Evolutionary conservation across 2,888 invertebrate species (phyloP), one percentile per base, ranked within the genome.

Genomic region (Orthonevra nobilis): DNA sequence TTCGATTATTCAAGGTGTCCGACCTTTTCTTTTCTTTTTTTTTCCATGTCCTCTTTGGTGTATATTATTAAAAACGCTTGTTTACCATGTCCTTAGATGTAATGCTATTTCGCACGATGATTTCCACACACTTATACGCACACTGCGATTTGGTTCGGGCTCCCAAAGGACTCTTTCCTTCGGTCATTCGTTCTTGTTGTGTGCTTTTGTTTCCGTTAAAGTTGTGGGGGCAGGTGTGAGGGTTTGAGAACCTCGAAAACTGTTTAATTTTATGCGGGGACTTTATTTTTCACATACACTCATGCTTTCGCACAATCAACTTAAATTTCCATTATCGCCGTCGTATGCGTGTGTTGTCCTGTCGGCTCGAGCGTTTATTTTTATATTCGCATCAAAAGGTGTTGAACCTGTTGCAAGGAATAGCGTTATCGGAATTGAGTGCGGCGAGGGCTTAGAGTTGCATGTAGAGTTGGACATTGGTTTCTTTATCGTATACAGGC

Each of bases 241-340:
- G 23, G 3, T n/a, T 48, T 10, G 10, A 42, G 23, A 56, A 36
- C 42, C 46, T 50, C 30, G 28, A 19, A 70, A 70, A 64, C 70
- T 44, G 70, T 64, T 64, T 64, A 77, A 64, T 77, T 70, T 77
- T 77, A 77, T 52, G 58, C 38, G 48, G 10, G 30, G 48, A 40
- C 50, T 60, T 70, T 64, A 60, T 68, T 38, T 40, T 14, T 10
- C 23, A 7, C 14, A 32, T 12, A 42, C 44, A 66, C 58, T n/a
- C 36, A 36, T 12, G 19, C 54, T 48, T 4, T 3, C 30, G 19
- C 3, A 34, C 26, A 54, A 50, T 61, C 48, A 69, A 63, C 63
- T 69, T 75, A 56, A 58, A 69, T 42, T 75, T 69, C 63, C 52
- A 64, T 70, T 77, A 60, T 68, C 34, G 54, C 34, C 26, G 44